Base-by-base conservation (phyloP, 30 jellyfish, hydroid and myxozoan species). In the Aurelia aurita complex sp. Pacific region DNA sequence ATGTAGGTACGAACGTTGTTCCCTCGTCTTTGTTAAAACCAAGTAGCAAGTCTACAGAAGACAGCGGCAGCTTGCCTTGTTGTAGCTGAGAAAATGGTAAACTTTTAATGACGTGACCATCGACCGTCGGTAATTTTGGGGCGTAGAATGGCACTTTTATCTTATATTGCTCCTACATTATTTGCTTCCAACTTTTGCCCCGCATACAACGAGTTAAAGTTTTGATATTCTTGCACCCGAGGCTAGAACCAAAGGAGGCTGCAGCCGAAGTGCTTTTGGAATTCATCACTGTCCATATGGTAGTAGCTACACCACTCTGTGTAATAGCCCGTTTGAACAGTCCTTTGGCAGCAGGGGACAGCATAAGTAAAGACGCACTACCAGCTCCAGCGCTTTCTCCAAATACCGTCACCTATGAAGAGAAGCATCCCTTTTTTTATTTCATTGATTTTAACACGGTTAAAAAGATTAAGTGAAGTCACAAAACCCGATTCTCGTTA, bases 361-460 rank as follows among this genome's bases (percentile, higher is more conserved):
- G 55, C 70, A 75, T 18, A 0, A 83, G 70, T 17, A 83, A 4
- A 10, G 86, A 55, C 7, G 34, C 76, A 46, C 80, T 29, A 13
- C 65, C 62, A 10, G 81, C 86, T 5, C 92, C 92, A 15, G 86
- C 86, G 19, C 86, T 74, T 51, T 61, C 65, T 15, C 92, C 92
- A 62, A 76, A 65, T 53, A 83, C 51, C 6, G 92, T 83, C 57
- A 46, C 57, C 57, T 46, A 46, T 46, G 8, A 46, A 46, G 1
- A 46, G 2, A 46, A 46, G 57, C 57, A 46, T 46, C 12, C 52
- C 6, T 9, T 3, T 40, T 2, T 40, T 23, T 0, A 23, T 23
- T 40, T 40, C 52, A 40, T 40, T 40, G 4, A 40, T 40, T 40
- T 40, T 9, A 3, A 40, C 4, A 46, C 8, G 57, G 6, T 46